phyloP scores from a whole-genome alignment of 2,113 vertebrate genomes.

The Lampris incognitus region DNA sequence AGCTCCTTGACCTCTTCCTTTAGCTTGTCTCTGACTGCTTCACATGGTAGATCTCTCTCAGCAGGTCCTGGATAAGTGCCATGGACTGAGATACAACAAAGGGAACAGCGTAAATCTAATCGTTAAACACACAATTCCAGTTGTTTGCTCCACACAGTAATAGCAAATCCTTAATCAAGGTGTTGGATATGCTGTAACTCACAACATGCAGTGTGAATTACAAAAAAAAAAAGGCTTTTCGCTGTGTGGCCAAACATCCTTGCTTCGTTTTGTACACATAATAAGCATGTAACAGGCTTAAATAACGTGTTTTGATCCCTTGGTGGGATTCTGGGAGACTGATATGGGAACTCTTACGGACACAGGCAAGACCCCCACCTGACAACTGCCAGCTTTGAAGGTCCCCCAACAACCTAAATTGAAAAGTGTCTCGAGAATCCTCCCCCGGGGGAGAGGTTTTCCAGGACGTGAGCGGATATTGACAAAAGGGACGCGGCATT shows the following conservation, averaged over 20 bases:
- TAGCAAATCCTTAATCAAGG: too few species aligned
- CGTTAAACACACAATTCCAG: too few species aligned
- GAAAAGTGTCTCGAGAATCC: not conserved
- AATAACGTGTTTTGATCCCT: not conserved
- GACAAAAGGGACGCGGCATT: not conserved
- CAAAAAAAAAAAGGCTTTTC: too few species aligned
- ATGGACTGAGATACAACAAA: constrained; percentile 66
- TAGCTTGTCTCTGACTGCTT: constrained; percentile 56
- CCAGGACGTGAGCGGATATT: not conserved
- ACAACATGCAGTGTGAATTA: too few species aligned
- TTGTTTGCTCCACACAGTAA: too few species aligned
- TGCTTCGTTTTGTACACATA: not conserved
- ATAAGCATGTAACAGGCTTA: not conserved
- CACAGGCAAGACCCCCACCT: not conserved
- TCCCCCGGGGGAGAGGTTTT: not conserved
- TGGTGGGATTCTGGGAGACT: not conserved
- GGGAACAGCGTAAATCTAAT: too few species aligned
- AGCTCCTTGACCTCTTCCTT: constrained; percentile 62
- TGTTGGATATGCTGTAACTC: too few species aligned
- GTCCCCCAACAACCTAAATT: constrained; percentile 23
- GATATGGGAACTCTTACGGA: not conserved
- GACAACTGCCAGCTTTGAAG: not conserved
- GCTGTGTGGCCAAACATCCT: too few species aligned
- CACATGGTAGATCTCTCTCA: constrained; percentile 67
- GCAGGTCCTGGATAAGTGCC: constrained; percentile 67